Base-by-base conservation (phyloP, 2,113 vertebrate genomes). In the Himantopus leucocephalus region DNA sequence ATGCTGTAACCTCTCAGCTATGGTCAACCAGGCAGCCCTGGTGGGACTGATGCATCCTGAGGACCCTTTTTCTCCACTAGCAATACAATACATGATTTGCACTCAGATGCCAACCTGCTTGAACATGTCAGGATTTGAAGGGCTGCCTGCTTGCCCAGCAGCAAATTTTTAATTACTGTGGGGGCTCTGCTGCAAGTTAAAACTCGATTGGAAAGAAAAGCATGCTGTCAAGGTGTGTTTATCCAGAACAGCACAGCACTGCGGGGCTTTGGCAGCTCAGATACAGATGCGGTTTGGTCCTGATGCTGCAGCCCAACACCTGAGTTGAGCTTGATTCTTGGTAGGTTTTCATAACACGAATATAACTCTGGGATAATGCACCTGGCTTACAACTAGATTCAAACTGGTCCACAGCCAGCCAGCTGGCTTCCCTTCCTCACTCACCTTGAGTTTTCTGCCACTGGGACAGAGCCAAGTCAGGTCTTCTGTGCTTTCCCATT, bases 261-360 rank as follows among this genome's bases (percentile, higher is more conserved):
- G 2, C 37, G 4, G 26, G 12, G 62, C 58, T 5, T 2, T 47
- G 71, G 26, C 20, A 43, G 12, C 45, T 32, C 12, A 73, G 22
- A 11, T 41, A 3, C 0, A 1, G 13, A 17, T 59, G 26, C 8
- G 32, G 5, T 32, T 68, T 32, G 12, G n/a, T 53, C 8, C 26
- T 60, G 26, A 11, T 47, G 32, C 18, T 88, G 88, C 37, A 45
- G 78, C 11, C 2, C 62, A n/a, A 12, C 8, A 41, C 23, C 23
- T 2, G 8, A 50, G 17, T 64, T 85, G 66, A 91, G 53, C 14
- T 59, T 43, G 27, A 22, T 50, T 62, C 45, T 58, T 35, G 50
- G 27, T 2, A 21, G 43, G 5, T 64, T 85, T 79, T 56, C 20
- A 2, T 16, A 18, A 34, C 1, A 92, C 0, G 4, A 68, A 55